Conservation (phyloP, 1,140 invertebrate genomes). For the Drosophila sp. region DNA sequence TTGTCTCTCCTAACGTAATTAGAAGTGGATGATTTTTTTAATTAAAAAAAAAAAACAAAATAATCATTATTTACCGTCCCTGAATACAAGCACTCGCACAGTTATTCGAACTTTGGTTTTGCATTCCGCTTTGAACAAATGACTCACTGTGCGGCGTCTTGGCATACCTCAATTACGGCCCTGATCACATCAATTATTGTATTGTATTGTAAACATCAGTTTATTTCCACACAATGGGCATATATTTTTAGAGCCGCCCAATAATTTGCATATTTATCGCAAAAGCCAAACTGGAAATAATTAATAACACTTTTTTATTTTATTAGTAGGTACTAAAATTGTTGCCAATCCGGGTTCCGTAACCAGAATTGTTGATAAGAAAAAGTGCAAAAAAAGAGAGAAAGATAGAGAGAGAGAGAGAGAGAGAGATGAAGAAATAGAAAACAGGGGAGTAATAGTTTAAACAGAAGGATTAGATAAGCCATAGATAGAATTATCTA, state of each 20-base stretch:
- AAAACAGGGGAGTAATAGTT: background rate
- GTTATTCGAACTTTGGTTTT: too few species aligned
- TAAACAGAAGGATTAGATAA: background rate
- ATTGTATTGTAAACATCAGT: background rate
- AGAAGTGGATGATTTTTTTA: too few species aligned
- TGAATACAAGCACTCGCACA: too few species aligned
- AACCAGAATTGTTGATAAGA: constrained; percentile 6
- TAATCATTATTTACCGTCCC: too few species aligned
- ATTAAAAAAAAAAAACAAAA: too few species aligned
- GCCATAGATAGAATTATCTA: background rate
- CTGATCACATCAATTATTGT: constrained; percentile 6
- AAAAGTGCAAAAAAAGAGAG: too few species aligned
- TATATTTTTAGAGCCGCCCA: constrained; percentile 10
- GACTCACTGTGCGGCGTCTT: background rate
- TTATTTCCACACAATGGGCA: constrained; percentile 12
- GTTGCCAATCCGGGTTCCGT: constrained; percentile 14
- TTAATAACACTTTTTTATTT: constrained; percentile 4
- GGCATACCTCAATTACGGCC: background rate
- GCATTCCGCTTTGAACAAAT: too few species aligned
- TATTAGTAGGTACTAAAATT: background rate
- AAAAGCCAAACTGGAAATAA: constrained; percentile 9
- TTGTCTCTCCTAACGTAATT: too few species aligned
- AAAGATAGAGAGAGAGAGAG: background rate
- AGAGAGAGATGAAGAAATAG: background rate
- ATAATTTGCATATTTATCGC: constrained; percentile 17